Evolutionary conservation across 2,888 invertebrate species (phyloP).

Genomic region (Drosophila basisetae): DNA sequence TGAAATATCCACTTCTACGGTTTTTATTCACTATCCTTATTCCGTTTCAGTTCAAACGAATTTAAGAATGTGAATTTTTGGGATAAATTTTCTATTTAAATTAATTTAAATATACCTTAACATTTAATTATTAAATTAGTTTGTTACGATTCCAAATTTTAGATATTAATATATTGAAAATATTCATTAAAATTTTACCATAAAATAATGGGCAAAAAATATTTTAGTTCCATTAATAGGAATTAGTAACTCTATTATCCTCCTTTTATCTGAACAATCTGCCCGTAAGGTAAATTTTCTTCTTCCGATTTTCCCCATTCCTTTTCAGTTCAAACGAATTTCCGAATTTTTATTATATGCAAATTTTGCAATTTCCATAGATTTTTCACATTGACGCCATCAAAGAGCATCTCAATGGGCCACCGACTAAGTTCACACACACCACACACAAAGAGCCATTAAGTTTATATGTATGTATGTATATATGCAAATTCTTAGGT

Average conservation of each 20-base stretch:
- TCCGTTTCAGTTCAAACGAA: too few species aligned
- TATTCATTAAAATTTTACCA: not conserved
- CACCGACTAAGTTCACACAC: slow-evolving; percentile 43
- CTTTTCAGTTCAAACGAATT: not conserved
- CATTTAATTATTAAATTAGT: not conserved
- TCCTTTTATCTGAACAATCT: not conserved
- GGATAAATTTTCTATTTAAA: too few species aligned
- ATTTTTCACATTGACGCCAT: slow-evolving; percentile 22
- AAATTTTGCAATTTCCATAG: slow-evolving; percentile 34
- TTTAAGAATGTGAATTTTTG: too few species aligned
- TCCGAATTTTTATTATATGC: slow-evolving; percentile 32
- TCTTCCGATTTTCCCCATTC: not conserved
- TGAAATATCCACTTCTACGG: too few species aligned
- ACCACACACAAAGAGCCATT: slow-evolving; percentile 36
- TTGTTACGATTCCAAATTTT: not conserved
- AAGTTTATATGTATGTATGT: slow-evolving; percentile 12
- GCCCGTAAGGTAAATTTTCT: too few species aligned
- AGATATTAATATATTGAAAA: not conserved
- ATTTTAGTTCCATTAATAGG: not conserved
- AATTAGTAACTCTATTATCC: not conserved
- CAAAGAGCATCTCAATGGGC: slow-evolving; percentile 50
- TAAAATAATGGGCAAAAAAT: not conserved
- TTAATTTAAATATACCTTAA: not conserved
- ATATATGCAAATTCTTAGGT: not conserved
- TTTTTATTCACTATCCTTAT: too few species aligned